Conservation (phyloP, 2,888 invertebrate species). For the Venusia cambrica region DNA sequence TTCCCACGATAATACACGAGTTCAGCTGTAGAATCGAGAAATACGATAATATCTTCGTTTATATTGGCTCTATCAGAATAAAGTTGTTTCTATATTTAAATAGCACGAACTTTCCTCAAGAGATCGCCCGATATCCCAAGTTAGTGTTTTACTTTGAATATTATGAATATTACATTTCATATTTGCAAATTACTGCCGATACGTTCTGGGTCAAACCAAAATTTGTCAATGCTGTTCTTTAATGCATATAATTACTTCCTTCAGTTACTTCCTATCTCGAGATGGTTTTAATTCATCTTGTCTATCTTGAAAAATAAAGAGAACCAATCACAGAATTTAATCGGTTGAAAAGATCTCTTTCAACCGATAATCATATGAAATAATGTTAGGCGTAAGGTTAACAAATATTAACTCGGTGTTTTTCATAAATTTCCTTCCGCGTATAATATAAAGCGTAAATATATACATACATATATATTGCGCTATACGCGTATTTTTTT, state of each 20-base stretch:
- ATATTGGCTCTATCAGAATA: slow-evolving; percentile 8
- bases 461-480: too few relatives aligned
- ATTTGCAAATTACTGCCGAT: slow-evolving; percentile 7
- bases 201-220: slow-evolving; percentile 12
- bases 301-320: not conserved
- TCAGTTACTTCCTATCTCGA: not conserved
- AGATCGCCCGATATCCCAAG: slow-evolving; percentile 4
- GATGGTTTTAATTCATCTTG: slow-evolving; percentile 1
- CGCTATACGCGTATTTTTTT: too few relatives aligned
- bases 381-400: too few relatives aligned
- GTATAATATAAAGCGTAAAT: too few relatives aligned
- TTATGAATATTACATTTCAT: slow-evolving; percentile 13
- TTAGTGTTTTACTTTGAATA: slow-evolving; percentile 7
- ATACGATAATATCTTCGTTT: slow-evolving; percentile 45
- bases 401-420: too few relatives aligned
- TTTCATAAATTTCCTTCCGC: too few relatives aligned
- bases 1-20: slow-evolving; percentile 66
- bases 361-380: too few relatives aligned
- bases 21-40: slow-evolving; percentile 43
- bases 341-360: too few relatives aligned
- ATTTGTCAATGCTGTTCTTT: slow-evolving; percentile 11
- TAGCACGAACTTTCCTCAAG: not conserved
- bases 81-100: slow-evolving; percentile 1
- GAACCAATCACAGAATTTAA: too few relatives aligned
- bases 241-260: too few relatives aligned